Percentiles rank a stretch among this genome's conserved stretches.
Conservation (phyloP, 2,797 vertebrate genomes). For the Brachymystax lenok region DNA sequence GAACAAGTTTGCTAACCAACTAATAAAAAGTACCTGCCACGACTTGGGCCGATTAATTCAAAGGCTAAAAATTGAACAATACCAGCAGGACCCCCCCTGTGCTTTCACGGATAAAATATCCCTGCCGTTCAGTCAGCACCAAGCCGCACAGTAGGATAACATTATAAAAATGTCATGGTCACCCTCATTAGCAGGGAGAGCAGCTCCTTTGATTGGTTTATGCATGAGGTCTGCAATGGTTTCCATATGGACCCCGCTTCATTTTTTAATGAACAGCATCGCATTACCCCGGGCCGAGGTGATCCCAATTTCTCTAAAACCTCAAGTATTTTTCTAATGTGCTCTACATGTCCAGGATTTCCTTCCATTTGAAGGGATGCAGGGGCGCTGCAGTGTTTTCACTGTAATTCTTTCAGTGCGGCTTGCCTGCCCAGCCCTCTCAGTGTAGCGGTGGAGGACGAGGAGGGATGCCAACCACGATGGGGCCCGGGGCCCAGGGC, state of each 20-base stretch:
- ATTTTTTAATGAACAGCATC: conserved; percentile 73
- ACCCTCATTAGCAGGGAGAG: conserved; percentile 71
- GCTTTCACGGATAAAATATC: conserved; percentile 36
- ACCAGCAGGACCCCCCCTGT: conserved; percentile 35
- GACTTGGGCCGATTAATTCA: conserved; percentile 48
- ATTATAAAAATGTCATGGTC: conserved; percentile 71
- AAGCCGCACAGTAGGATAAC: conserved; percentile 74
- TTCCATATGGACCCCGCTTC: conserved; percentile 74
- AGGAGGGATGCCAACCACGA: conserved; percentile 54
- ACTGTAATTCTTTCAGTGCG: conserved; percentile 47
- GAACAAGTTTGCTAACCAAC: conserved; percentile 27
- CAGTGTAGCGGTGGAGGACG: conserved; percentile 31
- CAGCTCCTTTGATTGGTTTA: conserved; percentile 61
- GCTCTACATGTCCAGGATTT: conserved; percentile 77
- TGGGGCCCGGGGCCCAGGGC: conserved; percentile 36
- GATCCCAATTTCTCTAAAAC: conserved; percentile 74
- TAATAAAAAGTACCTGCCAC: conserved; percentile 57
- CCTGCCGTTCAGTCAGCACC: conserved; percentile 60
- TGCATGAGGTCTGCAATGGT: conserved; percentile 59
- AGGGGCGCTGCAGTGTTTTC: conserved; percentile 65
- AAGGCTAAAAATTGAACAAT: conserved; percentile 57
- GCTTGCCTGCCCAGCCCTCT: conserved; percentile 48
- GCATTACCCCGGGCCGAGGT: conserved; percentile 69
- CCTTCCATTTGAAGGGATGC: conserved; percentile 69
- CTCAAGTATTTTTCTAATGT: conserved; percentile 77